Evolutionary conservation across 2,113 vertebrate genomes (phyloP).

Genomic region (Benitochromis conjunctus): DNA sequence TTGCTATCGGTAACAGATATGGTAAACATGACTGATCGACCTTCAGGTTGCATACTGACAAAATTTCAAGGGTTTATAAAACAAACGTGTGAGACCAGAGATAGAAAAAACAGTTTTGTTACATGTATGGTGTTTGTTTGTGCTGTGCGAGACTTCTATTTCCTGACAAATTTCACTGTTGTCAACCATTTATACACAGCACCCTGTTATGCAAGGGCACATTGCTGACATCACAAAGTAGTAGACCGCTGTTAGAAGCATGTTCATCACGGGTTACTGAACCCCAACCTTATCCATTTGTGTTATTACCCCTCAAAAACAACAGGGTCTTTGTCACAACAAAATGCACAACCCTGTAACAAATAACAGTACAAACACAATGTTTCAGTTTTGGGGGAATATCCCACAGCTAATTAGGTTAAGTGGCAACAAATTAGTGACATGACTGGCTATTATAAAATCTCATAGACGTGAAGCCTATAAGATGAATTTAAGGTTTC

Average conservation of each 20-base stretch:
- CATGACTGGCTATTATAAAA: background rate
- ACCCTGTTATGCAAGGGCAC: background rate
- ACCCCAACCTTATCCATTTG: background rate
- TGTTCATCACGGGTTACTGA: background rate
- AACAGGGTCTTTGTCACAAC: background rate
- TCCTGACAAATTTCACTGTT: background rate
- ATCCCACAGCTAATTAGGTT: background rate
- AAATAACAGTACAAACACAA: background rate
- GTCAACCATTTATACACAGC: background rate
- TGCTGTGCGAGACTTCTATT: background rate
- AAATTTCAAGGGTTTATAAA: background rate
- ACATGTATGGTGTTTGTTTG: background rate
- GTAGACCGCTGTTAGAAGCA: background rate
- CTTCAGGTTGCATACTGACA: background rate
- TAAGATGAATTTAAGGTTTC: background rate
- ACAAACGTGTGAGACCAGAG: background rate
- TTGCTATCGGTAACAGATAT: background rate
- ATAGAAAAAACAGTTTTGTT: background rate
- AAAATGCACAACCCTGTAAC: background rate
- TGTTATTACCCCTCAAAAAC: background rate
- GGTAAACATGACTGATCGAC: background rate
- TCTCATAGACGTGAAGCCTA: background rate
- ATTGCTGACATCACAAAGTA: background rate
- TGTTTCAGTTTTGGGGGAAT: background rate
- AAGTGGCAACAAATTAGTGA: background rate